These are phyloP conservation scores for Neodiprion lecontei DNA, from an alignment of 1,140 invertebrate genomes.

Conservation along the genomic window DNA sequence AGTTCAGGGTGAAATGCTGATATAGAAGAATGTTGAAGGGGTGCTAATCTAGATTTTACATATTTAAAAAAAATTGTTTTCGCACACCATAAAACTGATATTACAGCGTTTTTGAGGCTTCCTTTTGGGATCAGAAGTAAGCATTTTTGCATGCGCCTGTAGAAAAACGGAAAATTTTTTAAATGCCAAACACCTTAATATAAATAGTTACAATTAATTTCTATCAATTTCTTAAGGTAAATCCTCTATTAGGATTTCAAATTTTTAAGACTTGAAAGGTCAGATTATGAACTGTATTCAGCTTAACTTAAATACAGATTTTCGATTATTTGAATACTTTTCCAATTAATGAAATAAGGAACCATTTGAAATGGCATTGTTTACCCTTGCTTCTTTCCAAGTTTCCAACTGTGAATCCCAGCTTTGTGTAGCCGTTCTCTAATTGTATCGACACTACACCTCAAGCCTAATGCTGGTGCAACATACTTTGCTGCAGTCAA, in stretches of 20 bases:
- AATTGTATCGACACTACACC: conserved; percentile 59
- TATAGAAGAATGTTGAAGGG: too few relatives aligned
- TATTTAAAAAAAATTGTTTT: too few relatives aligned
- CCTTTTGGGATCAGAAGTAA: too few relatives aligned
- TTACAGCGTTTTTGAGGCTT: too few relatives aligned
- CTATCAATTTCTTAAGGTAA: too few relatives aligned
- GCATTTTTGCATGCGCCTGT: too few relatives aligned
- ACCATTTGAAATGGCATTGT: not conserved
- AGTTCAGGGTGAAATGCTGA: too few relatives aligned
- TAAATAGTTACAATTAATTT: too few relatives aligned
- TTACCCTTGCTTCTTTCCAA: conserved; percentile 59
- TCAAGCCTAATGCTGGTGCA: conserved; percentile 55
- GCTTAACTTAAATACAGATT: not conserved
- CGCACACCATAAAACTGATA: too few relatives aligned
- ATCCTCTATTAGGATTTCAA: not conserved
- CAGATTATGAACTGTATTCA: not conserved
- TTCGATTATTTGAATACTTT: not conserved
- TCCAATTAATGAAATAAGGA: not conserved
- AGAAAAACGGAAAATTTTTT: too few relatives aligned
- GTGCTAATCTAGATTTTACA: too few relatives aligned
- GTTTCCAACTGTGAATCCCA: conserved; percentile 60
- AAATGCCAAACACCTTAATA: too few relatives aligned
- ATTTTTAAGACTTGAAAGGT: not conserved
- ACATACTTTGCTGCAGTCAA: conserved; percentile 58
- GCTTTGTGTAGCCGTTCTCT: conserved; percentile 58